Percentiles rank a stretch among this genome's conserved stretches.
These are phyloP conservation scores for Crotalus horridus DNA, from an alignment of 2,113 vertebrate species.

Conservation along the genomic window DNA sequence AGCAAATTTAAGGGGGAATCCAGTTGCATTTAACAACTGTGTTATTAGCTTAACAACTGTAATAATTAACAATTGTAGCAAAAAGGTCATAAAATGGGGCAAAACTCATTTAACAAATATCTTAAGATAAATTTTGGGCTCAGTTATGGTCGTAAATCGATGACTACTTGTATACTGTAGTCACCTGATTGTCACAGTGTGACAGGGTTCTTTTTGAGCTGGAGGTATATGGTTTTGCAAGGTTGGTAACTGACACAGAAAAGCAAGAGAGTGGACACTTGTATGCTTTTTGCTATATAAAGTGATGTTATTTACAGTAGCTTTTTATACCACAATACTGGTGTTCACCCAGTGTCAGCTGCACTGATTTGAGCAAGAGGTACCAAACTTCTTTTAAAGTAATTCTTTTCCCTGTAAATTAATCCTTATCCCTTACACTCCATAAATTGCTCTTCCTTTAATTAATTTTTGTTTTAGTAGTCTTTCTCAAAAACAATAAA, in stretches of 20 bases:
- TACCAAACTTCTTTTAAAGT: neutral
- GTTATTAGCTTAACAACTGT: neutral
- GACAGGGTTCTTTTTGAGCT: neutral
- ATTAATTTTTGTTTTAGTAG: neutral
- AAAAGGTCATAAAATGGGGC: neutral
- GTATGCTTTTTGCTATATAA: neutral
- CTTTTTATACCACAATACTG: neutral
- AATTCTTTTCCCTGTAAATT: neutral
- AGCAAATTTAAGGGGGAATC: neutral
- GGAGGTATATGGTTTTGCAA: neutral
- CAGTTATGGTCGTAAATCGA: neutral
- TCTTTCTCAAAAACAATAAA: neutral
- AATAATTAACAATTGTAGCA: neutral
- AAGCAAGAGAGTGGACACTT: neutral
- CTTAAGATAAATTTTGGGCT: neutral
- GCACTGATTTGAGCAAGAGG: neutral
- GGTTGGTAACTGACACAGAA: neutral
- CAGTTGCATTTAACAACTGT: neutral
- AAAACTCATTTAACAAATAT: neutral
- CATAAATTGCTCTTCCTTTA: neutral
- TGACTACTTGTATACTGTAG: neutral
- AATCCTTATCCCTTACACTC: neutral
- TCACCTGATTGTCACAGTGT: neutral
- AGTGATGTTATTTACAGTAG: neutral
- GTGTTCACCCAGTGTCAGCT: neutral